phyloP scores from a whole-genome alignment of 2,113 vertebrate species.

The Chauna torquata region DNA sequence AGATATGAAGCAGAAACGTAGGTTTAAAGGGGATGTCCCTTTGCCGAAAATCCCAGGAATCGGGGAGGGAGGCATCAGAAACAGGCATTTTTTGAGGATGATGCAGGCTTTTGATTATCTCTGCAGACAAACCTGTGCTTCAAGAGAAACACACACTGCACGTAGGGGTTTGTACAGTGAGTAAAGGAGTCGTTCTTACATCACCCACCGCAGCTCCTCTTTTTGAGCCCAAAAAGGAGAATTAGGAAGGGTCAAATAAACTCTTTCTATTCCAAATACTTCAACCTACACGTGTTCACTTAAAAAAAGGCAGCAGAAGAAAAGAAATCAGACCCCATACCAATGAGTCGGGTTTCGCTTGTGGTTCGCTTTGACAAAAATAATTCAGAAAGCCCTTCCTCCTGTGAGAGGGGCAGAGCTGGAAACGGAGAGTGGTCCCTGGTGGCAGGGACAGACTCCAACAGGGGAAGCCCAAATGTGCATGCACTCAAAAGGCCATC shows the following conservation, averaged over 20 bases:
- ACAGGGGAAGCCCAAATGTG: neutral
- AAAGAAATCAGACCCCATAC: neutral
- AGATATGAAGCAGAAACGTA: conserved; percentile 43
- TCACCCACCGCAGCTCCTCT: neutral
- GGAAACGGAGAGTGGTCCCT: no score
- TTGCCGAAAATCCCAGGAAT: conserved; percentile 56
- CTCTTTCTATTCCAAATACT: neutral
- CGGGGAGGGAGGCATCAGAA: neutral
- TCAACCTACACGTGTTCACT: fast-evolving
- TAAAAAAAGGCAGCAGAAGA: neutral
- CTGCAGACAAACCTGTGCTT: conserved; percentile 8
- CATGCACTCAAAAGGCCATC: neutral
- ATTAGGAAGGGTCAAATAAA: neutral
- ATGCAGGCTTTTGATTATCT: conserved; percentile 56
- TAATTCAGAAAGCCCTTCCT: neutral
- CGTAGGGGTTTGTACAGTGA: neutral
- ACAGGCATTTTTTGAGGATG: conserved; percentile 17
- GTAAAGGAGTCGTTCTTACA: neutral
- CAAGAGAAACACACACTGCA: conserved; percentile 1
- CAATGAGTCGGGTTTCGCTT: neutral
- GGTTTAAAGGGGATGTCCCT: conserved; percentile 50
- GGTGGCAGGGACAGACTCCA: neutral
- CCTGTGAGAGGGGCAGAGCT: neutral
- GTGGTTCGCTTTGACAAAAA: neutral
- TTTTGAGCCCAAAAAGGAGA: neutral